Evolutionary conservation across 2,888 invertebrate species (phyloP).

Genomic region (Rugalucina vietnamica): DNA sequence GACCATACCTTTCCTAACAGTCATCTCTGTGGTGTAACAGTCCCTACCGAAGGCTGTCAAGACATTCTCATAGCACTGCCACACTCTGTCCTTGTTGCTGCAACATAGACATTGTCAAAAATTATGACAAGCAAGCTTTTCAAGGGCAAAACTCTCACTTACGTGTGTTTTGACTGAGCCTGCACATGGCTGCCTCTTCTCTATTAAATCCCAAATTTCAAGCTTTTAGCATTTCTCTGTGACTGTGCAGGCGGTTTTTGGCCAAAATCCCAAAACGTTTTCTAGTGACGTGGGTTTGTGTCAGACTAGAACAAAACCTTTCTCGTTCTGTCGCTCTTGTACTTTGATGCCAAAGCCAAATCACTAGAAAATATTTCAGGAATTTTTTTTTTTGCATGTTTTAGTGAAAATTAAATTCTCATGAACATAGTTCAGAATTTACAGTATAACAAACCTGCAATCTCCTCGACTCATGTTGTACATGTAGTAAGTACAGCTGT

Average conservation of each 20-base stretch:
- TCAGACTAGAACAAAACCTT: no score
- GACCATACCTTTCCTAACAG: neutral
- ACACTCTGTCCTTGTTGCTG: neutral
- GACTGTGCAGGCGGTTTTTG: neutral
- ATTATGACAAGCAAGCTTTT: no score
- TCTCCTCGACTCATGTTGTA: neutral
- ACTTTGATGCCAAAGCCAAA: neutral
- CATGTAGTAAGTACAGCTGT: neutral
- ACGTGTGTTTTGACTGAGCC: no score
- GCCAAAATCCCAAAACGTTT: neutral
- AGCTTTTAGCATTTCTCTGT: neutral
- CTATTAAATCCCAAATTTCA: neutral
- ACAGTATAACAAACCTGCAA: neutral
- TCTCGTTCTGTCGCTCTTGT: no score
- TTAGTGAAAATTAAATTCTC: no score
- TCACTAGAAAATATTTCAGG: neutral
- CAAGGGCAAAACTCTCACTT: no score
- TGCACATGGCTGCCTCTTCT: neutral
- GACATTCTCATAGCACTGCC: neutral
- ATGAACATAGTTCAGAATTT: no score
- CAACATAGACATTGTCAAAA: no score
- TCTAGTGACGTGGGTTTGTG: neutral
- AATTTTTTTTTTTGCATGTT: no score
- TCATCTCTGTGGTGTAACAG: neutral
- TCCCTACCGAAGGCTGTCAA: neutral